Evolutionary conservation across 1,140 invertebrate species (phyloP).

Genomic region (Pseudachorutes palmiensis): DNA sequence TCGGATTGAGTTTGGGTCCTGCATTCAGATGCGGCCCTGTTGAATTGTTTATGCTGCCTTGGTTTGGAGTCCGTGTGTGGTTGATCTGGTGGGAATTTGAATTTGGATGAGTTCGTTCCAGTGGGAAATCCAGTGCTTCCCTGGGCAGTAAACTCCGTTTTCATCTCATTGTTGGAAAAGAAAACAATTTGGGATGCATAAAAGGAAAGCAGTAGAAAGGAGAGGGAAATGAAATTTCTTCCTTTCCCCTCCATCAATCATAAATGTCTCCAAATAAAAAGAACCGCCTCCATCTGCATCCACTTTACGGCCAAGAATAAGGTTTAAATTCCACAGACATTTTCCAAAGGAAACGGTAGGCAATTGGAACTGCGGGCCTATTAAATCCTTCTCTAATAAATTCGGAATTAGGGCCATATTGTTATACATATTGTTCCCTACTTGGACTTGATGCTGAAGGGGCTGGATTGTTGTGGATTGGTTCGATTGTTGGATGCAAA

Average conservation of each 20-base stretch:
- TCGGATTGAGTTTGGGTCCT: too few species aligned
- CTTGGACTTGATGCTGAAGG: too few species aligned
- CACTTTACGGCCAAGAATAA: too few species aligned
- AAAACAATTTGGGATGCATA: not conserved
- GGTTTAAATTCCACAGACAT: too few species aligned
- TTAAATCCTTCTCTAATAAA: too few species aligned
- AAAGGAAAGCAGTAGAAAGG: not conserved
- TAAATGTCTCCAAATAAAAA: constrained; percentile 5
- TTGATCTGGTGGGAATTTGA: not conserved
- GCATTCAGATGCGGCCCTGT: not conserved
- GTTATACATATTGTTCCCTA: too few species aligned
- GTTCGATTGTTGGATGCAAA: not conserved
- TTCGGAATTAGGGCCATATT: too few species aligned
- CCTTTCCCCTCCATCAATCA: constrained; percentile 9
- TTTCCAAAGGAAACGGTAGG: too few species aligned
- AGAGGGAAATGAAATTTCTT: constrained; percentile 1
- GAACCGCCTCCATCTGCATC: not conserved
- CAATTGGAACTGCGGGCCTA: too few species aligned
- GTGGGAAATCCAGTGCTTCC: constrained; percentile 5
- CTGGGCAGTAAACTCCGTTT: not conserved
- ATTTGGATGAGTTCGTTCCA: not conserved
- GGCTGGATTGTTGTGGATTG: too few species aligned
- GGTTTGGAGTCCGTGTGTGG: too few species aligned
- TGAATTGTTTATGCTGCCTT: not conserved
- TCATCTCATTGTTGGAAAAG: not conserved